Evolutionary conservation across 2,113 vertebrate genomes (phyloP).

Genomic region (Platanista minor): DNA sequence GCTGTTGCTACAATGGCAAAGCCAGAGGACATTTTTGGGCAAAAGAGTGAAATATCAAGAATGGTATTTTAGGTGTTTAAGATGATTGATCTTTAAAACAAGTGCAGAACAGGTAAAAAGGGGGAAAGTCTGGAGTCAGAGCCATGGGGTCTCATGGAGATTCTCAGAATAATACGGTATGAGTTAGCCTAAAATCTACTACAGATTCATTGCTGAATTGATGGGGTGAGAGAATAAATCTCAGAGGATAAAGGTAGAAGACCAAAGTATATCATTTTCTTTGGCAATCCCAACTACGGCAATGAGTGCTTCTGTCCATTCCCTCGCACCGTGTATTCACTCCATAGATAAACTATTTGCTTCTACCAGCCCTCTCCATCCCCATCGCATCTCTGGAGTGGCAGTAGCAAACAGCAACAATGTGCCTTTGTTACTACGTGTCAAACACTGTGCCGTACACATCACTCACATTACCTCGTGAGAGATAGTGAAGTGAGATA

Average conservation of each 20-base stretch:
- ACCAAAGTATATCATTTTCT: neutral
- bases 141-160: neutral
- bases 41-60: neutral
- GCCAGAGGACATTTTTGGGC: neutral
- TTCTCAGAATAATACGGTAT: neutral
- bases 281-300: neutral
- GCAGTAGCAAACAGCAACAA: neutral
- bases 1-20: neutral
- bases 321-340: neutral
- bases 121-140: neutral
- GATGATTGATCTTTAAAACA: neutral
- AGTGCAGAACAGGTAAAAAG: neutral
- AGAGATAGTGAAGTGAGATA: neutral
- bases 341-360: neutral
- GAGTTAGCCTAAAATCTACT: neutral
- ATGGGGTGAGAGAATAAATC: neutral
- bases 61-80: neutral
- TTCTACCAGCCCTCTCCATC: neutral
- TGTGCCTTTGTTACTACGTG: neutral
- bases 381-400: neutral
- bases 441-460: neutral
- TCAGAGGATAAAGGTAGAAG: neutral
- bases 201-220: neutral
- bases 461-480: neutral
- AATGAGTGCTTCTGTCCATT: neutral